Conservation (phyloP, 2,888 invertebrate genomes). For the Barypeithes pellucidus region DNA sequence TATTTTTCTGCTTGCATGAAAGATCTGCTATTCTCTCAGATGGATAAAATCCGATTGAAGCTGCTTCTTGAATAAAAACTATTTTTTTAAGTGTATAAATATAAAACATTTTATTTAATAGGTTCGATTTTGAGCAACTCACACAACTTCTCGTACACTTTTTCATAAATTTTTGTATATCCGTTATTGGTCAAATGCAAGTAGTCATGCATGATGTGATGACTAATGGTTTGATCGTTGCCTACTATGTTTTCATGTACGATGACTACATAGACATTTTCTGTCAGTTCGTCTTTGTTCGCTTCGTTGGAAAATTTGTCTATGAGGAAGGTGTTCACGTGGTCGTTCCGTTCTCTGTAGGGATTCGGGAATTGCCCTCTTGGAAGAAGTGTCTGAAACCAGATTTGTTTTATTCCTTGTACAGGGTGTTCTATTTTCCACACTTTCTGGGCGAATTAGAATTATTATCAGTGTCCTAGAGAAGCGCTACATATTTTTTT, state of each 20-base stretch:
- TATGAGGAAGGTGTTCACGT: slow-evolving; percentile 75
- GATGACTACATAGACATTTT: slow-evolving; percentile 66
- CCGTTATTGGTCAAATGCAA: slow-evolving; percentile 78
- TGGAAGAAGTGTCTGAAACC: slow-evolving; percentile 77
- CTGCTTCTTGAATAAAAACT: no score
- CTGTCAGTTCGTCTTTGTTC: slow-evolving; percentile 65
- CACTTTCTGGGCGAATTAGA: no score
- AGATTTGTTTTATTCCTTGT: no score
- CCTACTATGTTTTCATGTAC: slow-evolving; percentile 69
- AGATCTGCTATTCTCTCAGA: no score
- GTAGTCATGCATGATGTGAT: slow-evolving; percentile 80
- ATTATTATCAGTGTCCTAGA: no score
- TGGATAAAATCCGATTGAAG: no score
- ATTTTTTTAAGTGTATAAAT: no score
- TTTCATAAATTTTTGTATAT: slow-evolving; percentile 76
- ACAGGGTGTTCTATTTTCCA: no score
- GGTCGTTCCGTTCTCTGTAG: slow-evolving; percentile 75
- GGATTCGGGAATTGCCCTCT: slow-evolving; percentile 78
- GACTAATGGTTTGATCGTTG: slow-evolving; percentile 75
- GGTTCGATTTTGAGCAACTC: slow-evolving; percentile 58
- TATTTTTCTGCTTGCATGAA: no score
- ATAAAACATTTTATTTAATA: slow-evolving; percentile 36
- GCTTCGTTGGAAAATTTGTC: slow-evolving; percentile 67
- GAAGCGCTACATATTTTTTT: no score
- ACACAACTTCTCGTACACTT: slow-evolving; percentile 72